phyloP scores from a whole-genome alignment of 2,113 vertebrate genomes.

The Sinosuthora webbiana region DNA sequence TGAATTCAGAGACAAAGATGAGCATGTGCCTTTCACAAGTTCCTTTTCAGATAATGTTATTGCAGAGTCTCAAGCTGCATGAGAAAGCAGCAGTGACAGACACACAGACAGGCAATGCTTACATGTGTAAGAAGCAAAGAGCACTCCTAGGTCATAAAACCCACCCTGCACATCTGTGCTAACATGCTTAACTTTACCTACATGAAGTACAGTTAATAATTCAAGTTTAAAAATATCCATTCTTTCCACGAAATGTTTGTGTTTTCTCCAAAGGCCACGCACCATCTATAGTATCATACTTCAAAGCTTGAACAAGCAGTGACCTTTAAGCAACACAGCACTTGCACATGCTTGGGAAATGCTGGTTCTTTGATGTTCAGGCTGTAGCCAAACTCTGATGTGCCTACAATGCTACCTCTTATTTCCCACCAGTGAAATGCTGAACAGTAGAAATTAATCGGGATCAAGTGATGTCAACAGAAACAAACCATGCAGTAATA shows the following conservation, averaged over 20 bases:
- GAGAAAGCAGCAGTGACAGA: neutral
- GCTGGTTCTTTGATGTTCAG: constrained; percentile 21
- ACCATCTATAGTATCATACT: neutral
- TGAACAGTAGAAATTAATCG: neutral
- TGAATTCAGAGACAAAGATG: neutral
- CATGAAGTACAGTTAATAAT: neutral
- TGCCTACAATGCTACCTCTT: neutral
- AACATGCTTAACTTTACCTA: neutral
- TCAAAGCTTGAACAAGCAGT: neutral
- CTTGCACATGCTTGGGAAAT: neutral
- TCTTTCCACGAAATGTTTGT: neutral
- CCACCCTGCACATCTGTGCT: neutral
- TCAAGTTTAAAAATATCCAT: neutral
- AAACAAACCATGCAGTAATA: neutral
- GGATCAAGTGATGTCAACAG: neutral
- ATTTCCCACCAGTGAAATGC: neutral
- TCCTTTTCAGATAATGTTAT: neutral
- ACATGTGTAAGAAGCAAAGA: neutral
- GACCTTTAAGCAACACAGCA: neutral
- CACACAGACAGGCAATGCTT: neutral
- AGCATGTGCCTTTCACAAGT: neutral
- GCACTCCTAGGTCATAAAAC: neutral
- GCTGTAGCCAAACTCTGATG: neutral
- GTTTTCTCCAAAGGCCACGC: neutral
- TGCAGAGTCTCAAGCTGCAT: neutral